Evolutionary conservation across 2,797 vertebrate genomes (phyloP), one percentile per base, ranked within the genome.

Genomic region (Parauchenoglanis ngamensis): DNA sequence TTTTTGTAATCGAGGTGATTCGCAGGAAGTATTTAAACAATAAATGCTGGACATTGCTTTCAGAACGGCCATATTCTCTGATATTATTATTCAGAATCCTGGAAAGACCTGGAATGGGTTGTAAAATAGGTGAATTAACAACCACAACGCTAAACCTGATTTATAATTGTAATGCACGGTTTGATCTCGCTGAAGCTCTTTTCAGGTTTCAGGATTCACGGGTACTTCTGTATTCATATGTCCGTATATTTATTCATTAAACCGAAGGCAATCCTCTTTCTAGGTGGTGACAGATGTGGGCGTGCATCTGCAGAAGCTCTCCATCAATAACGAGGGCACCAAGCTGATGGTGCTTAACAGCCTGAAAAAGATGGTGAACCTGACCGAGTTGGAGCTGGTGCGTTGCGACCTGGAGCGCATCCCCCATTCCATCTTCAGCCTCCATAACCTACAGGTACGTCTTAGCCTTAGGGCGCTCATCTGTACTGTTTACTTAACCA

Each of bases 311-410:
- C 98, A 99, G 94, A 99, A 98, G 94, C 97, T 99, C 67, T 99
- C 98, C 82, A 95, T 99, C 93, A 99, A 99, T 89, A 99, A 99
- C 0, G 98, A 99, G 92, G 98, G 98, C 77, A 99, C 98, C 92
- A 99, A 99, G 91, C 96, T 99, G 83, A 98, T 99, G 89, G 98
- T 99, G 85, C 97, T 99, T 92, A 99, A 99, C 95, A 99, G 97
- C 94, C 96, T 99, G 93, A 99, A 99, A 95, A 99, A 99, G 92
- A 99, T 99, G 98, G 97, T 97, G 87, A 99, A 99, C 92, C 93
- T 99, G 87, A 98, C 97, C 0, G 98, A 99, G 91, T 96, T 99
- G 0, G 98, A 99, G 94, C 96, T 99, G 10, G 93, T 99, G 75
- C 98, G 97, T 61, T 99, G 98, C 0, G 98, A 99, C 91, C 94